Conservation (phyloP, 2,888 invertebrate genomes). For the Tillus elongatus region DNA sequence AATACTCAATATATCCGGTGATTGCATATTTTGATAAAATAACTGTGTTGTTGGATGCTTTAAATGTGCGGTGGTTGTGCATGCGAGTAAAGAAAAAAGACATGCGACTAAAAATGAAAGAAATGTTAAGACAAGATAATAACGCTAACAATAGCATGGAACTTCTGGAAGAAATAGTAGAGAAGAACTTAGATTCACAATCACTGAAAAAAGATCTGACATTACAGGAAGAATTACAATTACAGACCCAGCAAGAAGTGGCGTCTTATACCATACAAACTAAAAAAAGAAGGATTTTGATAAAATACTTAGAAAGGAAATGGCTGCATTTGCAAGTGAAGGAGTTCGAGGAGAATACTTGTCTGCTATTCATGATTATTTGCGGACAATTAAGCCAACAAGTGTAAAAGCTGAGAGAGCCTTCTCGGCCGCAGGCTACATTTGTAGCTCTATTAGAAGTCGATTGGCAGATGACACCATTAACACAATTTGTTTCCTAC, state of each 20-base stretch:
- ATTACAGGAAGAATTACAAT: slow-evolving; percentile 17
- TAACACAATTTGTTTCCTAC: slow-evolving; percentile 2
- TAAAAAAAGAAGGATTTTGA: slow-evolving; percentile 14
- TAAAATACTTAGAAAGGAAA: slow-evolving; percentile 15
- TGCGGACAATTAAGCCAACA: slow-evolving; percentile 2
- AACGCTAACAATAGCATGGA: neutral
- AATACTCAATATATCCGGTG: too few species aligned
- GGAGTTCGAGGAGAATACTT: slow-evolving; percentile 4
- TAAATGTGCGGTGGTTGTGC: too few species aligned
- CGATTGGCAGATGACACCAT: slow-evolving; percentile 2
- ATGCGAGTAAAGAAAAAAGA: slow-evolving; percentile 3
- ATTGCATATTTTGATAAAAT: slow-evolving; percentile 5
- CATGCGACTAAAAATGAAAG: slow-evolving; percentile 3
- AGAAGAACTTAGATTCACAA: slow-evolving; percentile 10
- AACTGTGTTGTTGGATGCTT: slow-evolving; percentile 2
- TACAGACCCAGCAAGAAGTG: slow-evolving; percentile 14
- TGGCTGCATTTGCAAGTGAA: slow-evolving; percentile 7
- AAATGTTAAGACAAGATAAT: neutral
- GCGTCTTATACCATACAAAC: slow-evolving; percentile 13
- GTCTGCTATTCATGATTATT: slow-evolving; percentile 3
- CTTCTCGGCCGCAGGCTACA: slow-evolving; percentile 3
- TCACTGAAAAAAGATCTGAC: slow-evolving; percentile 13
- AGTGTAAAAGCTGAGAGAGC: slow-evolving; percentile 4
- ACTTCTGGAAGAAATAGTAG: slow-evolving; percentile 8
- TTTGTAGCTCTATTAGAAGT: slow-evolving; percentile 3